Conservation (phyloP, 2,113 vertebrate genomes). For the Dolichotis patagonum region DNA sequence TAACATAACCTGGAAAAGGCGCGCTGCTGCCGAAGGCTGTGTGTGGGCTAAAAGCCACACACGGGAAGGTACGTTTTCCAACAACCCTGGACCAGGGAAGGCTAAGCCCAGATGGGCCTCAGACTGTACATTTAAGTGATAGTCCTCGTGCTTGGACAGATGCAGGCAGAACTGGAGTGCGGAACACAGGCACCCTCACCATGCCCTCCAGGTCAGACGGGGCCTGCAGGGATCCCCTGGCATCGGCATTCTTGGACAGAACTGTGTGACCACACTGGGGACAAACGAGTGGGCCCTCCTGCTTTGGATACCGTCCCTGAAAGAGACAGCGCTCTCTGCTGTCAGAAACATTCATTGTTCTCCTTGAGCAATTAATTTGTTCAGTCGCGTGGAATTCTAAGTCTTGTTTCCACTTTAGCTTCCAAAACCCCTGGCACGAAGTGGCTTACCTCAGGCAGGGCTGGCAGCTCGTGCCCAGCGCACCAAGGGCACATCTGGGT, state of each 20-base stretch:
- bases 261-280: background rate
- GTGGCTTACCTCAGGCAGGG: background rate
- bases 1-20: constrained; percentile 33
- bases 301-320: background rate
- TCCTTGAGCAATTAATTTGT: constrained; percentile 1
- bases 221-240: background rate
- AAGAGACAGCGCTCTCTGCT: background rate
- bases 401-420: background rate
- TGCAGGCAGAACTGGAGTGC: background rate
- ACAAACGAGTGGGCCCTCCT: background rate
- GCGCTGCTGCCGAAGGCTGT: background rate
- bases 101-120: background rate
- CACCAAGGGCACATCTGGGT: constrained; percentile 19
- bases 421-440: background rate
- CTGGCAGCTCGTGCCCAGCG: background rate
- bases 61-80: constrained; percentile 44
- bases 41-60: constrained; percentile 14
- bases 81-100: background rate
- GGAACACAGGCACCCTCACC: background rate
- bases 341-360: background rate
- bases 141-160: background rate
- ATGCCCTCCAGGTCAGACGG: background rate
- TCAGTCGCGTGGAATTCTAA: background rate
- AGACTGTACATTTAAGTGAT: background rate
- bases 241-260: background rate